Evolutionary conservation across 2,113 vertebrate genomes (phyloP).

Genomic region (Zingel zingel): DNA sequence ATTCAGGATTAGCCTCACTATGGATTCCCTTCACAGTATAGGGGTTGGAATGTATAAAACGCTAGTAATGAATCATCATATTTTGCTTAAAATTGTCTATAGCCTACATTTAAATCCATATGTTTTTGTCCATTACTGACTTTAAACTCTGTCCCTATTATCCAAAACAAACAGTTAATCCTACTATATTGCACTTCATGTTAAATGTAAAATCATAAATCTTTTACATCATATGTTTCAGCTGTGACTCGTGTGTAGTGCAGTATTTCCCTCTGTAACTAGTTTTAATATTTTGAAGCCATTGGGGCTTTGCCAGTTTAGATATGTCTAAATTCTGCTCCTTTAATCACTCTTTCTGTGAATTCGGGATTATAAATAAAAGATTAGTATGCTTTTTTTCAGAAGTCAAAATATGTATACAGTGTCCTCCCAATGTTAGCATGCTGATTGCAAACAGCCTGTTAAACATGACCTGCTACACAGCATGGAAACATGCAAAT

Average conservation of each 20-base stretch:
- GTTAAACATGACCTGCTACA: background rate
- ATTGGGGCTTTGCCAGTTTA: too few species aligned
- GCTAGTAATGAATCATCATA: background rate
- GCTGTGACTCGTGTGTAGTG: background rate
- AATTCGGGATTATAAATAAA: too few species aligned
- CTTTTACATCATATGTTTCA: background rate
- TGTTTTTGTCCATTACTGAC: background rate
- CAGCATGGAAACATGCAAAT: background rate
- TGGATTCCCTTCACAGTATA: background rate
- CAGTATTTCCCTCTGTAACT: background rate
- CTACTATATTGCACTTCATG: background rate
- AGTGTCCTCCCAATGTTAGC: too few species aligned
- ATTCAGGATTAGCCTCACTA: background rate
- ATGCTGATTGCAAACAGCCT: background rate
- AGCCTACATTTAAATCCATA: background rate
- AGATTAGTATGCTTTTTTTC: too few species aligned
- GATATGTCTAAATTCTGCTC: too few species aligned
- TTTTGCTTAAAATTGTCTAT: background rate
- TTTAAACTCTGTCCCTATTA: background rate
- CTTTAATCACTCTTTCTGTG: too few species aligned
- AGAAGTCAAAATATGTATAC: too few species aligned
- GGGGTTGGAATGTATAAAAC: background rate
- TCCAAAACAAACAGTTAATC: background rate
- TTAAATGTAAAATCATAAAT: background rate
- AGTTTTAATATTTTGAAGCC: too few species aligned